Evolutionary conservation across 2,797 vertebrate species (phyloP).

Genomic region (Babyrousa celebensis): DNA sequence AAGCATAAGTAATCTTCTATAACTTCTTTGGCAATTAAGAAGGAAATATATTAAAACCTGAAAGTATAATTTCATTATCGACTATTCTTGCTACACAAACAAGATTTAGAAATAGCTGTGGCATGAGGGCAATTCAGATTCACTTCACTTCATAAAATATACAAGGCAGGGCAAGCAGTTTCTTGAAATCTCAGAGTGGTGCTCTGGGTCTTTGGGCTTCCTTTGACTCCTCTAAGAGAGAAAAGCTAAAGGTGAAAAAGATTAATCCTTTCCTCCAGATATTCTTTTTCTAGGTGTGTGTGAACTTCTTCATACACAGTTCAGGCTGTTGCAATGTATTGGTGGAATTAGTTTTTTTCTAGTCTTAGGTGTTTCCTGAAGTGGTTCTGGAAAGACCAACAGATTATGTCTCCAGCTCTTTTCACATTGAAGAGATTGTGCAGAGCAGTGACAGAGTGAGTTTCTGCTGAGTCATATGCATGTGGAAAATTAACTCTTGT

Average conservation of each 20-base stretch:
- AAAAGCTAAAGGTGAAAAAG: neutral
- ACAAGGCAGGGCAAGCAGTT: neutral
- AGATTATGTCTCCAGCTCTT: neutral
- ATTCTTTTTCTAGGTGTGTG: neutral
- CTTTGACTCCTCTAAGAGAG: neutral
- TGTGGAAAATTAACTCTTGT: neutral
- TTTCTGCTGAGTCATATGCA: neutral
- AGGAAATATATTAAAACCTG: slow-evolving; percentile 84
- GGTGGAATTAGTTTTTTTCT: neutral
- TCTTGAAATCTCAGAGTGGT: neutral
- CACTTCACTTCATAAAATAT: neutral
- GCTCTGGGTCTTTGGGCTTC: neutral
- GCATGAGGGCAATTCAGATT: slow-evolving; percentile 66
- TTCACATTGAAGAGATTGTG: neutral
- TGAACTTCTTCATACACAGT: neutral
- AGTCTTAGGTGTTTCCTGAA: neutral
- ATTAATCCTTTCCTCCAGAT: neutral
- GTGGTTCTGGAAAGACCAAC: neutral
- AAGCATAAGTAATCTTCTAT: slow-evolving; percentile 77
- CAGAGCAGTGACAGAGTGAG: neutral
- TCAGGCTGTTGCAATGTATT: neutral
- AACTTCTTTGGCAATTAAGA: slow-evolving; percentile 83
- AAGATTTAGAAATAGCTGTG: slow-evolving; percentile 77
- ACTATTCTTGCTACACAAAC: slow-evolving; percentile 81
- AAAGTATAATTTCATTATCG: slow-evolving; percentile 86